Conservation (phyloP, 2,888 invertebrate genomes). For the Erebia aethiops region DNA sequence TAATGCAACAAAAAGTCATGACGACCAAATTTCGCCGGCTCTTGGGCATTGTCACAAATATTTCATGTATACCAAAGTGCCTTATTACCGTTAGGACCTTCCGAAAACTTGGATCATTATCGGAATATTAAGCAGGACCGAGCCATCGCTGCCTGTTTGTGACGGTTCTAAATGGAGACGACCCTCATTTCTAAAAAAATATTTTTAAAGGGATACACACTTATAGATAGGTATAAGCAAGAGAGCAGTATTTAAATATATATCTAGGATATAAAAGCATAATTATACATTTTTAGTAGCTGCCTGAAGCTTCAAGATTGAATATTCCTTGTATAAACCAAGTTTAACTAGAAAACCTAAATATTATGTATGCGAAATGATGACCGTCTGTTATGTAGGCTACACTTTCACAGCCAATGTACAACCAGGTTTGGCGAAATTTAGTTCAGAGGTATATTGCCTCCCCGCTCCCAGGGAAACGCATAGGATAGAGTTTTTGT, state of each 20-base stretch:
- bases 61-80: conserved; percentile 25
- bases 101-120: conserved; percentile 29
- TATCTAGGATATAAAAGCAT: no score
- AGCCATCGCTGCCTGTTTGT: conserved; percentile 28
- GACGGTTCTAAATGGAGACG: conserved; percentile 29
- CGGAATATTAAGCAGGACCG: conserved; percentile 23
- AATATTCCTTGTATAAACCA: no score
- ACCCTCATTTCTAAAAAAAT: conserved; percentile 34
- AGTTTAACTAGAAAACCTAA: no score
- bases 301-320: no score
- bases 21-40: conserved; percentile 12
- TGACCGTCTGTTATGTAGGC: no score
- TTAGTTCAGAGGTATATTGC: no score
- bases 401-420: no score
- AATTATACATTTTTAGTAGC: background rate
- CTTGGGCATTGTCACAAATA: conserved; percentile 21
- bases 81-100: conserved; percentile 27
- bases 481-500: no score
- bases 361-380: no score
- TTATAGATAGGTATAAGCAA: background rate
- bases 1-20: background rate
- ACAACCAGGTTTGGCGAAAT: no score
- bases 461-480: no score
- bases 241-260: no score
- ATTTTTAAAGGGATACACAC: conserved; percentile 23